Conservation (phyloP, 1,140 invertebrate genomes). For the Neuroterus valhalla region DNA sequence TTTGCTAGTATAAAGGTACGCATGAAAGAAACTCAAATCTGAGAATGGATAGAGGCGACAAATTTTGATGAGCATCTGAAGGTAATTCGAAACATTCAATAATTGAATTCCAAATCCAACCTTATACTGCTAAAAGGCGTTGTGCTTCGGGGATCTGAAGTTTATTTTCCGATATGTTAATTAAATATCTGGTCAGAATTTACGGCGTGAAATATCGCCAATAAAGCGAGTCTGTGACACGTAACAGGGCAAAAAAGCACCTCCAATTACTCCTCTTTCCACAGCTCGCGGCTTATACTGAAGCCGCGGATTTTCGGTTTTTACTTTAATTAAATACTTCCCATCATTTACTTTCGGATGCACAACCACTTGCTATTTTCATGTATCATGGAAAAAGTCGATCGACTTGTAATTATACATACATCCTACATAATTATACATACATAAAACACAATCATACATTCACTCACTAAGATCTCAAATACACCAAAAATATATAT, state of each 20-base stretch:
- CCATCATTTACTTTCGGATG: slow-evolving; percentile 35
- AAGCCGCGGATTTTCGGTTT: slow-evolving; percentile 57
- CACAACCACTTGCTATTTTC: not conserved
- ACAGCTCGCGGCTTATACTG: slow-evolving; percentile 49
- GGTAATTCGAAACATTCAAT: not conserved
- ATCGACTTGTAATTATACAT: too few relatives aligned
- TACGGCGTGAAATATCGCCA: slow-evolving; percentile 46
- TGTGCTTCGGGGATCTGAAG: slow-evolving; percentile 41
- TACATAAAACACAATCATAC: too few relatives aligned
- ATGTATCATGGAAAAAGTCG: not conserved
- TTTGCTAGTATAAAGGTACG: too few relatives aligned
- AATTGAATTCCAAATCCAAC: not conserved
- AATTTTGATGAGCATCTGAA: not conserved
- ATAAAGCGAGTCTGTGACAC: slow-evolving; percentile 48
- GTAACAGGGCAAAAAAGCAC: slow-evolving; percentile 48
- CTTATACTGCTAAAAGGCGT: slow-evolving; percentile 34
- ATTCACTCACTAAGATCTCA: too few relatives aligned
- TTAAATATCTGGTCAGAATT: slow-evolving; percentile 56
- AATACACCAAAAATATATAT: too few relatives aligned
- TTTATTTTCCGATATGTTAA: slow-evolving; percentile 59
- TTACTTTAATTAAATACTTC: slow-evolving; percentile 64
- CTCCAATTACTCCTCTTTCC: slow-evolving; percentile 46
- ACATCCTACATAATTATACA: too few relatives aligned
- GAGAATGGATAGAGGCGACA: not conserved
- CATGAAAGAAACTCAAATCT: too few relatives aligned